A percentile compares a stretch with the other conserved stretches of the same genome.
Conservation (phyloP, 2,888 invertebrate species). For the Mythimna vitellina region DNA sequence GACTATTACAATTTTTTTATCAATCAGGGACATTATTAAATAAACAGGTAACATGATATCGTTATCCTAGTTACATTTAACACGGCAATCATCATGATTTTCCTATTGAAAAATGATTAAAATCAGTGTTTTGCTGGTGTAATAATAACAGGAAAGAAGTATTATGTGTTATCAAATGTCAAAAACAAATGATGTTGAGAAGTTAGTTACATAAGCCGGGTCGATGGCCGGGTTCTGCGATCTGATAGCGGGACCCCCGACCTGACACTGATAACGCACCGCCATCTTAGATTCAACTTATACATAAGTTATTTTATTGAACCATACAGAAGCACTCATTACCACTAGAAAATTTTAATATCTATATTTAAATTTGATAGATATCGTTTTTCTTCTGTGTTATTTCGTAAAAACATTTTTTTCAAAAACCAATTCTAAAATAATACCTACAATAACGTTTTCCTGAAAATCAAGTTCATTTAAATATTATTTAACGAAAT, state of each 20-base stretch:
- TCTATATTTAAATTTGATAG: neutral
- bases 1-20: neutral
- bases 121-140: neutral
- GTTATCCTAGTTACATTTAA: constrained; percentile 25
- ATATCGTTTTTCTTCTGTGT: neutral
- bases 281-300: constrained; percentile 74
- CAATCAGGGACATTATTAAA: neutral
- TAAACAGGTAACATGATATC: constrained; percentile 5
- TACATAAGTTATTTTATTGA: constrained; percentile 13
- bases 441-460: neutral
- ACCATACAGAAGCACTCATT: neutral
- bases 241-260: constrained; percentile 64
- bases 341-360: neutral
- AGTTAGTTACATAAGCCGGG: constrained; percentile 72
- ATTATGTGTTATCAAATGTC: constrained; percentile 33
- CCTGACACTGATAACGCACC: constrained; percentile 68
- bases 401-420: neutral
- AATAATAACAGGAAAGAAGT: constrained; percentile 35
- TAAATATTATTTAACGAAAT: neutral
- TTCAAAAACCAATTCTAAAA: neutral
- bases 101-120: neutral
- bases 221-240: constrained; percentile 75
- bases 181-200: constrained; percentile 44
- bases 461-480: neutral
- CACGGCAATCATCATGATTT: neutral